phyloP scores from a whole-genome alignment of 1,140 invertebrate species.

The Drosophila athabasca region DNA sequence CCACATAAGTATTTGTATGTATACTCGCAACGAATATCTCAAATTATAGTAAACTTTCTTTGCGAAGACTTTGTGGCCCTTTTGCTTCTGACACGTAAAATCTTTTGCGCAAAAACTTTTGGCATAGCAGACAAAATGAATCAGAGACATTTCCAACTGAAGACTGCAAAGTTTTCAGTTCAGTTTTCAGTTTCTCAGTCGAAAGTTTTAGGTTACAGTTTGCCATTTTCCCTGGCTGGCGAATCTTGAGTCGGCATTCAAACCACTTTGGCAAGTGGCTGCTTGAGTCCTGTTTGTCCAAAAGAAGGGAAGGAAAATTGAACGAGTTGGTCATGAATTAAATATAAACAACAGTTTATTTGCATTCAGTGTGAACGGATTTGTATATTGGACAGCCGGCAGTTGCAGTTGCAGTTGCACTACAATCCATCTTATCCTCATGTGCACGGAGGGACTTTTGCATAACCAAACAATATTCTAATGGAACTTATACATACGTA shows the following conservation, averaged over 20 bases:
- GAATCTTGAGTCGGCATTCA: conserved; percentile 34
- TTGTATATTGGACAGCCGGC: conserved; percentile 3
- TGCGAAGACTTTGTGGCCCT: neutral
- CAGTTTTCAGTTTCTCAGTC: neutral
- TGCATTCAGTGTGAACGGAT: conserved; percentile 9
- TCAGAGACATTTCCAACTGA: conserved; percentile 5
- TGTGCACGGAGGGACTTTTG: conserved; percentile 2
- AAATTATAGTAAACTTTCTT: conserved; percentile 35
- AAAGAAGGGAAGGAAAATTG: neutral
- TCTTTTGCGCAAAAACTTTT: conserved; percentile 48
- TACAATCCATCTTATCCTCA: conserved; percentile 3
- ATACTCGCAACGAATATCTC: conserved; percentile 2
- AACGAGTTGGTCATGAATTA: conserved; percentile 27
- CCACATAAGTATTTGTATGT: conserved; percentile 9
- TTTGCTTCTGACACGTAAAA: conserved; percentile 32
- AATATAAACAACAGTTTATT: conserved; percentile 34
- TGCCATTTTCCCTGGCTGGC: conserved; percentile 2
- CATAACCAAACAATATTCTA: conserved; percentile 21
- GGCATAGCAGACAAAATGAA: conserved; percentile 1
- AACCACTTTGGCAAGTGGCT: conserved; percentile 39
- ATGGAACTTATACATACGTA: neutral
- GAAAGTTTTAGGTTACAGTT: conserved; percentile 42
- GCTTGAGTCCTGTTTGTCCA: conserved; percentile 19
- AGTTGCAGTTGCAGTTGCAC: too few species aligned
- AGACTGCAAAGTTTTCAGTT: conserved; percentile 29